Conservation (phyloP, 2,888 invertebrate genomes). For the Argyresthia albistria region DNA sequence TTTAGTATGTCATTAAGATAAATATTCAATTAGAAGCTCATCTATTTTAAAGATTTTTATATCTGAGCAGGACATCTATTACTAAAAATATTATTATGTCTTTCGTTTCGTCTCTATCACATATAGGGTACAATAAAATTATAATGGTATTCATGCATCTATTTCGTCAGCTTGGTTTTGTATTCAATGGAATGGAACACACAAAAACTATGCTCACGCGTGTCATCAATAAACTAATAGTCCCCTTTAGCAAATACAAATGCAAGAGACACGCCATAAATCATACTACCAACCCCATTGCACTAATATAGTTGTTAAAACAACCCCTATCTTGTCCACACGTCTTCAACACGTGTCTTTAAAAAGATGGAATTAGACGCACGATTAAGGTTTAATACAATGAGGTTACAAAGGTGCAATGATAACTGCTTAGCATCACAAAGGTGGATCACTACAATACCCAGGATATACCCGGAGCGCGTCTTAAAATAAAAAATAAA, state of each 20-base stretch:
- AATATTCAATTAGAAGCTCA: no score
- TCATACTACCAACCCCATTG: slow-evolving; percentile 60
- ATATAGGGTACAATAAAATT: no score
- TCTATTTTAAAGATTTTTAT: no score
- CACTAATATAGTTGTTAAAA: slow-evolving; percentile 69
- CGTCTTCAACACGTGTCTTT: slow-evolving; percentile 41
- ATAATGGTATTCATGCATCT: no score
- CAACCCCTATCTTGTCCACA: slow-evolving; percentile 65
- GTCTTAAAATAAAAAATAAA: slow-evolving; percentile 35
- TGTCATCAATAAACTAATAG: slow-evolving; percentile 59
- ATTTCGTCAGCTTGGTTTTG: no score
- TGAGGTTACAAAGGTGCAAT: slow-evolving; percentile 29
- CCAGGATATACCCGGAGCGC: slow-evolving; percentile 49
- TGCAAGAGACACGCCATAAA: slow-evolving; percentile 66
- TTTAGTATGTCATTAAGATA: no score
- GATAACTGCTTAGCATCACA: slow-evolving; percentile 65
- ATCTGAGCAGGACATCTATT: no score
- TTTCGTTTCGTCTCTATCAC: no score
- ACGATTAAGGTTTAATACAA: slow-evolving; percentile 31
- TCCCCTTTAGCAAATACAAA: slow-evolving; percentile 49
- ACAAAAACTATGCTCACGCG: slow-evolving; percentile 24
- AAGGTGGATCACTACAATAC: slow-evolving; percentile 40
- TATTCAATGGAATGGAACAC: background rate
- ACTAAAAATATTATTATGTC: no score
- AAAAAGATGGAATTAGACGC: slow-evolving; percentile 56